Percentiles rank a stretch among this genome's conserved stretches.
These are phyloP conservation scores for Cephonodes hylas DNA, from an alignment of 2,888 invertebrate genomes.

Conservation along the genomic window DNA sequence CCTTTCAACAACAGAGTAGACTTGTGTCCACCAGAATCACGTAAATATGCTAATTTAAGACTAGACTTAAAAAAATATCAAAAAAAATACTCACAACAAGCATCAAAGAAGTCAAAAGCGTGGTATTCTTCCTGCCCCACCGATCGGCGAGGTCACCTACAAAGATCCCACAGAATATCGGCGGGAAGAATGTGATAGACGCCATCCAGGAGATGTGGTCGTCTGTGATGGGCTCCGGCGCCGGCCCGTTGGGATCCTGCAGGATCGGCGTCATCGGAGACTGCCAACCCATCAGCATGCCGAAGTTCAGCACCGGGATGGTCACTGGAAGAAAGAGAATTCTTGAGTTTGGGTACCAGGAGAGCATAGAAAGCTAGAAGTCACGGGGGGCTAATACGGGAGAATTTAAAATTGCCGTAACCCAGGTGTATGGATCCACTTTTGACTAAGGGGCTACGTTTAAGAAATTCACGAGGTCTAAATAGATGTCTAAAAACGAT, in stretches of 20 bases:
- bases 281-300: constrained; percentile 81
- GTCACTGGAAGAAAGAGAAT: constrained; percentile 62
- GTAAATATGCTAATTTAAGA: too few relatives aligned
- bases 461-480: too few relatives aligned
- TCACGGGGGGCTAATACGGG: too few relatives aligned
- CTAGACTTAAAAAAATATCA: too few relatives aligned
- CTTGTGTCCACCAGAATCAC: too few relatives aligned
- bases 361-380: neutral
- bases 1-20: too few relatives aligned
- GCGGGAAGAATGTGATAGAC: constrained; percentile 79
- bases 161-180: constrained; percentile 76
- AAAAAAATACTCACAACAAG: constrained; percentile 78
- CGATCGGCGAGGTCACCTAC: constrained; percentile 78
- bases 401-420: neutral
- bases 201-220: constrained; percentile 81
- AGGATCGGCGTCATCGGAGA: constrained; percentile 80
- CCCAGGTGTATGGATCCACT: too few relatives aligned
- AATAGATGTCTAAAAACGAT: too few relatives aligned
- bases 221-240: constrained; percentile 70
- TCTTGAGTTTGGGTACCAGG: neutral
- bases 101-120: constrained; percentile 77
- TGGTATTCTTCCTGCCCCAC: constrained; percentile 77
- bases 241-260: constrained; percentile 66
- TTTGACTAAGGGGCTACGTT: too few relatives aligned
- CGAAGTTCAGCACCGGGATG: constrained; percentile 78